These are phyloP conservation scores for Lasioglossum oenotherae DNA, from an alignment of 2,888 invertebrate genomes.

Conservation along the genomic window DNA sequence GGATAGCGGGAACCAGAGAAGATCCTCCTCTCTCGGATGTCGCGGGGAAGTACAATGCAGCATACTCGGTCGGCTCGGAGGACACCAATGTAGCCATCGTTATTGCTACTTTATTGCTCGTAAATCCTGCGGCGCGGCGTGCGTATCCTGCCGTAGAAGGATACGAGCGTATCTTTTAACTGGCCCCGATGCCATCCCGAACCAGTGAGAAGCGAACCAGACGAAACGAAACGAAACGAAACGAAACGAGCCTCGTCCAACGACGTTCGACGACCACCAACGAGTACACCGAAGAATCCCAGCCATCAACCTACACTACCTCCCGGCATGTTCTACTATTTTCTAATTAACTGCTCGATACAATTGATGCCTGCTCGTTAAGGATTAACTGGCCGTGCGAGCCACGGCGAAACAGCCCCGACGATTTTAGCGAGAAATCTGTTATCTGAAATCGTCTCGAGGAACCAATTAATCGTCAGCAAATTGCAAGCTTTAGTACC, in stretches of 20 bases:
- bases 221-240: neutral
- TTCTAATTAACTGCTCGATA: conserved; percentile 36
- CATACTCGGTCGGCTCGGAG: conserved; percentile 23
- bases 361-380: neutral
- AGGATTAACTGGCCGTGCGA: neutral
- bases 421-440: no score
- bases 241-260: conserved; percentile 12
- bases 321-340: conserved; percentile 3
- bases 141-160: conserved; percentile 66
- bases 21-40: conserved; percentile 32
- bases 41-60: conserved; percentile 59
- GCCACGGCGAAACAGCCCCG: neutral
- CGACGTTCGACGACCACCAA: conserved; percentile 35
- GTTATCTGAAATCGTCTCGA: no score
- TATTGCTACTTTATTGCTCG: conserved; percentile 80
- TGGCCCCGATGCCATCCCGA: conserved; percentile 42
- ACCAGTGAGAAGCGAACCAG: neutral
- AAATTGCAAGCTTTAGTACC: no score
- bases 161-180: conserved; percentile 68
- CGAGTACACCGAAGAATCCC: conserved; percentile 24
- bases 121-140: conserved; percentile 70
- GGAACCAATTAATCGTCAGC: no score
- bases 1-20: conserved; percentile 8
- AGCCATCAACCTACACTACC: neutral
- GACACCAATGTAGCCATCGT: conserved; percentile 76